phyloP scores from a whole-genome alignment of 2,797 vertebrate species.

The Neomorphus geoffroyi region DNA sequence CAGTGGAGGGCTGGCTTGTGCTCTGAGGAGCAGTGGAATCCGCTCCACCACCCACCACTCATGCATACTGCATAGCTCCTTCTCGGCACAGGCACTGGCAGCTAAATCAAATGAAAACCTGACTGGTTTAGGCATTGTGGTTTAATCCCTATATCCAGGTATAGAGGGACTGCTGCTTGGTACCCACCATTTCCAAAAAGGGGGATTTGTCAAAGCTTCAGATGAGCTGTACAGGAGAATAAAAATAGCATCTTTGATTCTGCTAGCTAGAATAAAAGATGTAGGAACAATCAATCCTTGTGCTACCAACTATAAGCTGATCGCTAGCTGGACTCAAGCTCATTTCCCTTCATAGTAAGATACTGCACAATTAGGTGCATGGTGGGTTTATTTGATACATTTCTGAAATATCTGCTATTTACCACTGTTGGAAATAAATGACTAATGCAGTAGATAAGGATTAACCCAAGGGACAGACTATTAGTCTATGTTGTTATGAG shows the following conservation, averaged over 20 bases:
- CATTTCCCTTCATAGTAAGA: background rate
- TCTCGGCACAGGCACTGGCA: background rate
- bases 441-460: background rate
- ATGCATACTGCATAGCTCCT: rapidly evolving
- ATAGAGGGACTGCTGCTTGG: background rate
- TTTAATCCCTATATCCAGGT: background rate
- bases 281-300: background rate
- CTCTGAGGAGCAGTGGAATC: background rate
- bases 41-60: background rate
- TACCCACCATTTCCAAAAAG: background rate
- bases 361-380: background rate
- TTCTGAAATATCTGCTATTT: background rate
- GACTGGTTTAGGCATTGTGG: background rate
- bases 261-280: background rate
- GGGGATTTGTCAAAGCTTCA: background rate
- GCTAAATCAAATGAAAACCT: background rate
- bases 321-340: background rate
- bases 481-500: background rate
- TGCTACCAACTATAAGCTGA: background rate
- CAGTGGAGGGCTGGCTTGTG: background rate
- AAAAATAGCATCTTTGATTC: background rate
- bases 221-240: background rate
- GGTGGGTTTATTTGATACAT: background rate
- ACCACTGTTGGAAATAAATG: background rate
- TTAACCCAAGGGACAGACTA: background rate